A percentile compares a stretch with the other conserved stretches of the same genome.
Evolutionary conservation across 2,888 invertebrate genomes (phyloP).

Genomic region (Craniophora ligustri): DNA sequence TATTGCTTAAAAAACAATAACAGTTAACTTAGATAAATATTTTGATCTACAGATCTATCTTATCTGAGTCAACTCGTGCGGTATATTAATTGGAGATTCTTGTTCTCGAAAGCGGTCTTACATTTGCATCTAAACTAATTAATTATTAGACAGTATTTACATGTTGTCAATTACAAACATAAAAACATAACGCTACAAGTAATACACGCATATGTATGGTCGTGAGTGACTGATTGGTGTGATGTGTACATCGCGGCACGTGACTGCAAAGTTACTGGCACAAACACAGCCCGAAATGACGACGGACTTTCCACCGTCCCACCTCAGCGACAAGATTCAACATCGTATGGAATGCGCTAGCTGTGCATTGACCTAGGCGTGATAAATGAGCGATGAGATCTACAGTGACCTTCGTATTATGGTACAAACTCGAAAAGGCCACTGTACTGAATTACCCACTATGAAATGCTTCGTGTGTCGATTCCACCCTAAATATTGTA

Average conservation of each 20-base stretch:
- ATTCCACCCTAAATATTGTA: constrained; percentile 58
- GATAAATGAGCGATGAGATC: constrained; percentile 65
- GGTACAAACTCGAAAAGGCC: constrained; percentile 47
- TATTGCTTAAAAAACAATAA: constrained; percentile 3
- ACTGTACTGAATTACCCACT: constrained; percentile 51
- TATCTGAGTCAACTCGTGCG: constrained; percentile 7
- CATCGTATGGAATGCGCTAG: constrained; percentile 61
- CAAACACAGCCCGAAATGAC: constrained; percentile 18
- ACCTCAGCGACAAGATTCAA: constrained; percentile 15
- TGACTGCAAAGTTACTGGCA: constrained; percentile 26
- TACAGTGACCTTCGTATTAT: constrained; percentile 56
- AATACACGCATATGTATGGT: constrained; percentile 42
- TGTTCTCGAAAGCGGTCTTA: constrained; percentile 18
- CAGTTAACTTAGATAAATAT: neutral
- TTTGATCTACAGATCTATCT: constrained; percentile 6
- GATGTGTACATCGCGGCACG: constrained; percentile 39
- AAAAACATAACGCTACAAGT: constrained; percentile 37
- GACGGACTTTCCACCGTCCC: constrained; percentile 9
- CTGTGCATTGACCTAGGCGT: constrained; percentile 72
- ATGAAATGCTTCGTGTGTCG: constrained; percentile 57
- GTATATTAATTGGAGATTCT: constrained; percentile 8
- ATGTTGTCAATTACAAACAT: constrained; percentile 34
- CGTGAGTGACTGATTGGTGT: constrained; percentile 43
- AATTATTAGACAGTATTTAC: constrained; percentile 20
- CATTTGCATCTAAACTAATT: constrained; percentile 35